Conservation (phyloP, 64 coral and sea anemone species). For the Dendronephthya gigantea region DNA sequence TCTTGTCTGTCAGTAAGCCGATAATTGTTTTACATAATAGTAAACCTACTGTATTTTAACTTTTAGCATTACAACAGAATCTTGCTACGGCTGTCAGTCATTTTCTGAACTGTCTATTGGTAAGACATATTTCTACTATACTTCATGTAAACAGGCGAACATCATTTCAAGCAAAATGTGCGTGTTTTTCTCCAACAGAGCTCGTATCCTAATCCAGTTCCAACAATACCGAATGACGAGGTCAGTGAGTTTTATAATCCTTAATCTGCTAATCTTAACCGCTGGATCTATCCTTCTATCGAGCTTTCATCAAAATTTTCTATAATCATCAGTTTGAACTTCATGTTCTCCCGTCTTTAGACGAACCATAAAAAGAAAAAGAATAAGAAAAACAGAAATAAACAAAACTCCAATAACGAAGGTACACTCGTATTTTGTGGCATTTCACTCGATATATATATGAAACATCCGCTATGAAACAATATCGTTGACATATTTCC, state of each 20-base stretch:
- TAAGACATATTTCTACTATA: conserved; percentile 18
- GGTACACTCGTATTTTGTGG: no score
- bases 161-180: background rate
- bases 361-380: conserved; percentile 70
- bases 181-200: conserved; percentile 36
- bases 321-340: no score
- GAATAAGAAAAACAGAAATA: conserved; percentile 44
- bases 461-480: no score
- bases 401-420: background rate
- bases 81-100: conserved; percentile 79
- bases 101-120: conserved; percentile 94
- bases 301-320: background rate
- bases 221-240: conserved; percentile 68
- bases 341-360: no score
- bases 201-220: conserved; percentile 60
- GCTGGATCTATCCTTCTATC: no score
- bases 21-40: no score
- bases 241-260: no score
- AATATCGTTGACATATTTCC: no score
- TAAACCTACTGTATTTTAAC: background rate
- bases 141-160: background rate
- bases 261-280: no score
- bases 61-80: conserved; percentile 58
- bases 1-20: background rate
- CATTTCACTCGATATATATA: no score